Evolutionary conservation across 2,113 vertebrate genomes (phyloP), one percentile per base, ranked within the genome.

Genomic region (Antigone vipio): DNA sequence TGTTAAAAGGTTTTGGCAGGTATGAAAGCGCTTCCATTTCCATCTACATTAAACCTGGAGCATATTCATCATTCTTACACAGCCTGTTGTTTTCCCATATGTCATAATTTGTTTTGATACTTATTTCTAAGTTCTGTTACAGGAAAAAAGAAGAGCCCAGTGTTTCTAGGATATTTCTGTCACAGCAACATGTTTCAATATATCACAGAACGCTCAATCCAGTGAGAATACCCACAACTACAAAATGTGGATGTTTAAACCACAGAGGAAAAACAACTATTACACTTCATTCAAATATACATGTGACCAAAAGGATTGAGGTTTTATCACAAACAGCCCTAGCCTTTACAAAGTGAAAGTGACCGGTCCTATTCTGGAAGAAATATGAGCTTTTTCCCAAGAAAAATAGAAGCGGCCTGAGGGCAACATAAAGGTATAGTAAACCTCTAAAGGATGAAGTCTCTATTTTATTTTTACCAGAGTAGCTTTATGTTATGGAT

Each of bases 391-490:
- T 78, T 90, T 94, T 74, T 82, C 60, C 22, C 34, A 89, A 79
- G 86, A 93, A 89, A 94, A 80, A 89, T 0, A 85, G 47, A 92
- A 63, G 47, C 2, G 1, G 64, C 85, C 72, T 86, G 45, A 84
- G 44, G 68, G 88, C 82, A 91, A 94, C 85, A 78, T 91, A 93
- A 96, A 96, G 53, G 59, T 92, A 59, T 32, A 86, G 45, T 49
- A 95, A 93, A 92, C 59, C 72, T 94, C 67, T 78, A 63, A 75
- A 90, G 90, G 72, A 90, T 84, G 67, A 95, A 85, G 78, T 38
- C 60, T 72, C 42, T 88, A 24, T 92, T 93, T 93, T 64, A 86
- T 93, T 92, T 95, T 93, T 81, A 81, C 69, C 40, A 47, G 47
- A 92, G 59, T 73, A 90, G 49, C 82, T 95, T 90, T 95, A 82